phyloP scores from a whole-genome alignment of 2,888 invertebrate genomes.

The Latheticus oryzae region DNA sequence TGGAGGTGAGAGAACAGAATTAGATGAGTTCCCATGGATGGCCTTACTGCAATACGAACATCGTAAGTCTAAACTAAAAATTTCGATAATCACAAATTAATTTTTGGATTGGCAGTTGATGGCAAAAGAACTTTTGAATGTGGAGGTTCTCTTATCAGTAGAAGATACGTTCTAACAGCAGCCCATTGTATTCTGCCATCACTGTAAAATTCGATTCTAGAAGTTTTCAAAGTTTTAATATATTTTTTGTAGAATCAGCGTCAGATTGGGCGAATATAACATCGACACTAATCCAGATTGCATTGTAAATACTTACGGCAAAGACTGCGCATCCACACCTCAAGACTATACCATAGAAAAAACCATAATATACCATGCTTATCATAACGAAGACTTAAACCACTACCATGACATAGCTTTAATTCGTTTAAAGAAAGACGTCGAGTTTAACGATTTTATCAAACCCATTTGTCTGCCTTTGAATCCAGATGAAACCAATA shows the following conservation, averaged over 20 bases:
- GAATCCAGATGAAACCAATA: constrained; percentile 54
- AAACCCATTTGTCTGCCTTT: constrained; percentile 73
- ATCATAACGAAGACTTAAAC: constrained; percentile 55
- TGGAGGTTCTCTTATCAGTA: constrained; percentile 8
- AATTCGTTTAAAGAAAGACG: constrained; percentile 6
- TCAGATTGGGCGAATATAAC: constrained; percentile 8
- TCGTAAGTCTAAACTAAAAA: too few relatives aligned
- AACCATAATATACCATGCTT: constrained; percentile 55
- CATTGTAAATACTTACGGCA: constrained; percentile 48
- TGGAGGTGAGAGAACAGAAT: neutral
- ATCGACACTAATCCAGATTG: constrained; percentile 4
- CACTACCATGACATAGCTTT: constrained; percentile 15
- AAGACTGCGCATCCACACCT: constrained; percentile 5
- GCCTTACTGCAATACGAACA: neutral
- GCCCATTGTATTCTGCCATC: constrained; percentile 13
- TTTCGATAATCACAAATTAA: constrained; percentile 20
- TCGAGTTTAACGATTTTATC: constrained; percentile 66
- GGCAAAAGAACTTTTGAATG: neutral
- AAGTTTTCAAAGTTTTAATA: constrained; percentile 10
- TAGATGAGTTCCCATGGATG: constrained; percentile 15
- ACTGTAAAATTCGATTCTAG: constrained; percentile 8
- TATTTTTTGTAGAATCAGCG: constrained; percentile 8
- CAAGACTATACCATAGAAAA: neutral
- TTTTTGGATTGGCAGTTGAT: too few relatives aligned
- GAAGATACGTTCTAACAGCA: constrained; percentile 12